Evolutionary conservation across 2,888 invertebrate species (phyloP), one percentile per base, ranked within the genome.

Genomic region (Coenonympha glycerion): DNA sequence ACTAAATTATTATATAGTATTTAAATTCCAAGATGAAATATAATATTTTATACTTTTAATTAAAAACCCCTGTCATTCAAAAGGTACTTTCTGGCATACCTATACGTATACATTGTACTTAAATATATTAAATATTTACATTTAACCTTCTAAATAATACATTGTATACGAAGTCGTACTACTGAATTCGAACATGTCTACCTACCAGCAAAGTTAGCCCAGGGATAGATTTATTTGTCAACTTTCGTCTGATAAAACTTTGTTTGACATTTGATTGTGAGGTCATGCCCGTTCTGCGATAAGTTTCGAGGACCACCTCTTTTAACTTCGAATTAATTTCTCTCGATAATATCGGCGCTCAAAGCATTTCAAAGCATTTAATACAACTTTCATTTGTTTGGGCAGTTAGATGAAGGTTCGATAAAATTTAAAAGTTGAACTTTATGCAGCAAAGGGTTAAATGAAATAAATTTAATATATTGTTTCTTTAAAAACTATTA

Each of bases 191-290:
- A 15, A n/a, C n/a, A 47, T 49, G 34, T 47, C 30, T 34, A 51
- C 37, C 57, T 56, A 80, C 75, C 76, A 75, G 79, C 75, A 83
- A 84, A 85, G 76, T 84, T 83, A 55, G 57, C 69, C 24, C 45
- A 45, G 24, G 34, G 68, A 66, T 64, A 77, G 75, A 83, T 84
- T 85, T 85, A 86, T 84, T 84, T 84, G 83, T 84, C 83, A 80
- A 85, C 82, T 84, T 84, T 67, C 65, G 64, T 69, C 75, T 74
- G 85, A 85, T 85, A 84, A 86, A 86, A 86, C 71, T 87, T 85
- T 75, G 76, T 81, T 81, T 78, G 82, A 77, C 79, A 72, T 82
- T 79, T 80, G 82, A 83, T 85, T 84, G 83, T 78, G 71, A 75
- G 80, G 79, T 78, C 82, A 76, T 74, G 72, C 77, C 65, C 65